Conservation (phyloP, 2,888 invertebrate species). For the Pachydiplax longipennis region DNA sequence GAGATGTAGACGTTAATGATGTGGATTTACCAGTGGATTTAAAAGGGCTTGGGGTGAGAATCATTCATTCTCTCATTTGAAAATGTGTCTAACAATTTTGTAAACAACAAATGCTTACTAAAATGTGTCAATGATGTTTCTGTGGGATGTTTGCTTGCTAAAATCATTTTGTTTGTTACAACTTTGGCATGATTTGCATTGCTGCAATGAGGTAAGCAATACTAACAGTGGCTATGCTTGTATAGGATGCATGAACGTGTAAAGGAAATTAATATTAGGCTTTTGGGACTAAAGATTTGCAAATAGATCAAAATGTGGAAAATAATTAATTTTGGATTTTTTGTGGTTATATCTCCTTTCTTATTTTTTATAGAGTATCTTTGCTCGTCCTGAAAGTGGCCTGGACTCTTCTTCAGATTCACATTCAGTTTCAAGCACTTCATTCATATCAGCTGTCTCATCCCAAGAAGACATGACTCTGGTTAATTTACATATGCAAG, state of each 20-base stretch:
- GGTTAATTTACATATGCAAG: conserved; percentile 93
- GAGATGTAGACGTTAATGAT: not conserved
- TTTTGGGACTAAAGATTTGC: not conserved
- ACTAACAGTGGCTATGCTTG: not conserved
- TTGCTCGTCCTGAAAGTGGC: conserved; percentile 20
- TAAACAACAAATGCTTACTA: not conserved
- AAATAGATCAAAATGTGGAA: not conserved
- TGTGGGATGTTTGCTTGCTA: too few relatives aligned
- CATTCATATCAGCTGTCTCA: conserved; percentile 89
- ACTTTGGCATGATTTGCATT: not conserved
- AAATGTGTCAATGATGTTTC: not conserved
- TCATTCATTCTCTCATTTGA: conserved; percentile 18
- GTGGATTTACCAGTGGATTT: conserved; percentile 47
- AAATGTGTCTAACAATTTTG: too few relatives aligned
- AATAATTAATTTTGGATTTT: not conserved
- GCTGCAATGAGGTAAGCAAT: not conserved
- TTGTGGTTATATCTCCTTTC: not conserved
- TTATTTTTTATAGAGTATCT: not conserved
- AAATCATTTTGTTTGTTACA: too few relatives aligned
- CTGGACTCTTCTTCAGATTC: conserved; percentile 23
- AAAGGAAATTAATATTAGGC: not conserved
- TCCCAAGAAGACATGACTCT: conserved; percentile 92
- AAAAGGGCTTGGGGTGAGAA: conserved; percentile 49
- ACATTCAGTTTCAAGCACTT: conserved; percentile 78
- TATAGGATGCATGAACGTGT: not conserved